Percentiles rank a stretch among this genome's conserved stretches.
These are phyloP conservation scores for Sycophila sp. DNA, from an alignment of 1,140 invertebrate species.

Conservation along the genomic window DNA sequence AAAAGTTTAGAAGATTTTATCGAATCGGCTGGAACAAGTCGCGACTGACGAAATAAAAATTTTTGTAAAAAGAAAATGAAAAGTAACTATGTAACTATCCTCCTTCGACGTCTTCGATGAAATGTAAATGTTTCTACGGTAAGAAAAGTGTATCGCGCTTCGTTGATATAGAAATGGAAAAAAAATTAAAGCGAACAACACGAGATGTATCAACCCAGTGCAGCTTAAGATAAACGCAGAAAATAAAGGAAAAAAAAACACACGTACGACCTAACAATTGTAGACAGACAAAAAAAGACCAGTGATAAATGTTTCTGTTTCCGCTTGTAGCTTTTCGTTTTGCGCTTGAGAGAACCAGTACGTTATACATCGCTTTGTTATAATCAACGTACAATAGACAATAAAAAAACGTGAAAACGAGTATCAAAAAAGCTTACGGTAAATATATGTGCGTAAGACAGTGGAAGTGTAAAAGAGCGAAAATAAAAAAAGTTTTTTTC, in stretches of 20 bases:
- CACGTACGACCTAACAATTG: conserved; percentile 20
- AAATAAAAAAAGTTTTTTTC: conserved; percentile 20
- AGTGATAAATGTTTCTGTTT: conserved; percentile 26
- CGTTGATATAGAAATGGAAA: not conserved
- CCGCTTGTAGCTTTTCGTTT: conserved; percentile 25
- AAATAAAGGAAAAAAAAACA: too few species aligned
- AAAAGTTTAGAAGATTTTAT: conserved; percentile 35
- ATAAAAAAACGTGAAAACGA: conserved; percentile 55
- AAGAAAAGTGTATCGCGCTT: conserved; percentile 7
- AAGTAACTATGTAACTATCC: conserved; percentile 16
- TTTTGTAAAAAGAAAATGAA: conserved; percentile 27
- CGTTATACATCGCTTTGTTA: conserved; percentile 32
- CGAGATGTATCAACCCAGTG: too few species aligned
- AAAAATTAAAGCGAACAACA: conserved; percentile 1
- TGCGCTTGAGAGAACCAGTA: conserved; percentile 17
- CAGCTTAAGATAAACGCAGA: conserved; percentile 13
- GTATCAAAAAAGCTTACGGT: conserved; percentile 56
- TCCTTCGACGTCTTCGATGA: conserved; percentile 18
- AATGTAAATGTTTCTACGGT: conserved; percentile 4
- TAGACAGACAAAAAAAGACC: conserved; percentile 8
- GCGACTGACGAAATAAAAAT: conserved; percentile 21
- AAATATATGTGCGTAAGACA: conserved; percentile 14
- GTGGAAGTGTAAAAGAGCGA: conserved; percentile 2
- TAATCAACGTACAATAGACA: conserved; percentile 58
- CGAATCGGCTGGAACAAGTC: conserved; percentile 22